Percentiles rank a stretch among this genome's conserved stretches.
Evolutionary conservation across 2,797 vertebrate species (phyloP).

Genomic region (Cichlasoma orientale): DNA sequence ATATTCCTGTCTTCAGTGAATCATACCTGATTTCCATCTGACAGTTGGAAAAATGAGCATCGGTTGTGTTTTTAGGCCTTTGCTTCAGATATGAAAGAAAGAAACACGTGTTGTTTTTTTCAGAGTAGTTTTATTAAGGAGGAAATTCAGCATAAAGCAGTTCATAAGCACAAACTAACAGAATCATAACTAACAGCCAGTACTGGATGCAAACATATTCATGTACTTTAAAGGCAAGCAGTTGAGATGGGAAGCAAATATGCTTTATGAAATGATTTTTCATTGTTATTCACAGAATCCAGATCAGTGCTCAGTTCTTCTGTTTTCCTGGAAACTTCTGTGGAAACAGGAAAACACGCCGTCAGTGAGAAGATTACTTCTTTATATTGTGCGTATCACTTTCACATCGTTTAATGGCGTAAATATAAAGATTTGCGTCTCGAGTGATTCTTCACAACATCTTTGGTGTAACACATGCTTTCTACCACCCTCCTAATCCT

Average conservation of each 20-base stretch:
- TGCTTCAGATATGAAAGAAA: not conserved
- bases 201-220: not conserved
- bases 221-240: not conserved
- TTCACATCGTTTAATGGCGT: too few species aligned
- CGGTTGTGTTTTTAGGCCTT: not conserved
- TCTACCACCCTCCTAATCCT: not conserved
- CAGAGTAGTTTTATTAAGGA: constrained; percentile 5
- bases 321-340: constrained; percentile 1
- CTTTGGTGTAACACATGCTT: too few species aligned
- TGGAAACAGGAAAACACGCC: not conserved
- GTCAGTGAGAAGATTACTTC: not conserved
- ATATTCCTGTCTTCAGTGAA: not conserved
- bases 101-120: not conserved
- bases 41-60: not conserved
- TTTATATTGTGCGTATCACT: not conserved
- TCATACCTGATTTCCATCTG: not conserved
- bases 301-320: not conserved
- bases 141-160: not conserved
- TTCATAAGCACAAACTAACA: not conserved
- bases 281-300: not conserved
- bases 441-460: not conserved
- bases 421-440: fast-evolving
- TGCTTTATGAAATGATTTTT: not conserved
- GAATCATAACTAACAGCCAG: not conserved
- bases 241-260: not conserved